Conservation (phyloP, 2,888 invertebrate genomes). For the Pyrrhosoma nymphula region DNA sequence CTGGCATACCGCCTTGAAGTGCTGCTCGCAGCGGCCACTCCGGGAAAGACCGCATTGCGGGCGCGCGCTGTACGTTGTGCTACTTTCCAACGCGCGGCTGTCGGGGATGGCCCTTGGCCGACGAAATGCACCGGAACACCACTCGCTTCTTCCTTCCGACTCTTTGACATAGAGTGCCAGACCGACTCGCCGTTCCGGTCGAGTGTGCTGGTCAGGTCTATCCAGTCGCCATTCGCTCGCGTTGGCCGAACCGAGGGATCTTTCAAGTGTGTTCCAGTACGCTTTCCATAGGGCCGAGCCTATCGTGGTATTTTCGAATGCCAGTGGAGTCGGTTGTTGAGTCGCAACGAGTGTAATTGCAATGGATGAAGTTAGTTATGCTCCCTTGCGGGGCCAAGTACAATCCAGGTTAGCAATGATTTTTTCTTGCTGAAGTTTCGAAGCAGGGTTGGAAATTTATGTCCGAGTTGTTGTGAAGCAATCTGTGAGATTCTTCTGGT, state of each 20-base stretch:
- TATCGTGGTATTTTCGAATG: neutral
- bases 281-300: neutral
- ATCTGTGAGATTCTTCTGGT: neutral
- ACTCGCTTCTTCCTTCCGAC: slow-evolving; percentile 47
- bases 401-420: neutral
- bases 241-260: neutral
- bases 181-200: neutral
- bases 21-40: slow-evolving; percentile 25
- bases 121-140: slow-evolving; percentile 19
- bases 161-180: neutral
- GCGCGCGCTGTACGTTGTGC: neutral
- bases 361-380: neutral
- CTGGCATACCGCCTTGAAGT: slow-evolving; percentile 37
- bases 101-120: neutral
- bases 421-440: neutral
- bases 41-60: slow-evolving; percentile 39
- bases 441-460: neutral
- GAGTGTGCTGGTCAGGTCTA: neutral
- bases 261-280: neutral
- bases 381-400: neutral
- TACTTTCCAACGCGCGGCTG: neutral
- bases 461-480: neutral
- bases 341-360: neutral
- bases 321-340: neutral
- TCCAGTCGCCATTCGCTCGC: neutral